Evolutionary conservation across 2,797 vertebrate species (phyloP).

Genomic region (Allobates femoralis): DNA sequence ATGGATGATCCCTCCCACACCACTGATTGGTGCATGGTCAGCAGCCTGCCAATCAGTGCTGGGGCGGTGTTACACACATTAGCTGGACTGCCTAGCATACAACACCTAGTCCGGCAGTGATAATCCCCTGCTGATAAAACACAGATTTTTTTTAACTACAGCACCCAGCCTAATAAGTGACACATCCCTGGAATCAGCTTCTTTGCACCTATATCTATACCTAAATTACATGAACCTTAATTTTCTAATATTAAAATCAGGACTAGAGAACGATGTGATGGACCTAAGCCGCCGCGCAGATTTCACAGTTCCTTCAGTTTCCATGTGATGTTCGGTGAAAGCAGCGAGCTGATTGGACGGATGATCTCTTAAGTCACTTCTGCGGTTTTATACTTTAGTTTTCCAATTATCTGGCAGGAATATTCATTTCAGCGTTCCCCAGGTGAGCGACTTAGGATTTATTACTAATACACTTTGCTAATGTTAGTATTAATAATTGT

Average conservation of each 20-base stretch:
- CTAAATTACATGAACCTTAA: no score
- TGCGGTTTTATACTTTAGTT: slow-evolving; percentile 8
- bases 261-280: not conserved
- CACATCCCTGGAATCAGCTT: no score
- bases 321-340: not conserved
- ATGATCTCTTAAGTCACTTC: not conserved
- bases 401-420: slow-evolving; percentile 44
- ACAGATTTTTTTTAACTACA: no score
- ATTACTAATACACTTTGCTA: slow-evolving; percentile 39
- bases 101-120: no score
- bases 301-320: not conserved
- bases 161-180: no score
- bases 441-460: slow-evolving; percentile 41
- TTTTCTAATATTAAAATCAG: not conserved
- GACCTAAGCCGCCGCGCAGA: not conserved
- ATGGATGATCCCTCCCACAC: no score
- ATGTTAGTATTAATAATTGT: slow-evolving; percentile 51
- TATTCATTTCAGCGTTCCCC: slow-evolving; percentile 41
- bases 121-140: no score
- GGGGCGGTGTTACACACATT: no score
- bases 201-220: no score
- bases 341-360: not conserved
- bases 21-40: no score
- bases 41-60: no score
- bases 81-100: no score